Base-by-base conservation (phyloP, 2,797 vertebrate species). In the Onychomys arenicola region DNA sequence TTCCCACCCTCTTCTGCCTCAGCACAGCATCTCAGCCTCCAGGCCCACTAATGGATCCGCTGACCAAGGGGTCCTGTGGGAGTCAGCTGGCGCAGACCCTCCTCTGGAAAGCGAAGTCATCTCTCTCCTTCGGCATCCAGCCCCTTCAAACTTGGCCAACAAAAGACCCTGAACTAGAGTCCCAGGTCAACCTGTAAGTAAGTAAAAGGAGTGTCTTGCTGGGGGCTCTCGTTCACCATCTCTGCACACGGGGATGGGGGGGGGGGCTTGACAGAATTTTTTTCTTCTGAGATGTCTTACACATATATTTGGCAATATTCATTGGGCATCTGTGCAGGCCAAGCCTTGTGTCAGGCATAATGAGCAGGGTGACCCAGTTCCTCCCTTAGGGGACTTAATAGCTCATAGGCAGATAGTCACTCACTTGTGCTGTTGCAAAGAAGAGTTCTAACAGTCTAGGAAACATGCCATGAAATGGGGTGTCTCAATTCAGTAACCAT, bases 171-270 rank as follows among this genome's bases (percentile, higher is more conserved):
- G 97, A 97, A 57, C 96, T 94, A 91, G 97, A 98, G 96, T 96
- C 97, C 83, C 97, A 97, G 97, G 97, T 97, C 97, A 98, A 96
- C 95, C 97, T 98, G 97, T 98, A 98, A 98, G 97, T 98, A 98
- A 98, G 97, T 97, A 98, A 94, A 91, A 91, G 46, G 84, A 65
- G 52, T 40, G 2, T 92, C 80, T 84, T 67, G 55, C 87, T 84
- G 81, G 63, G 90, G 75, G 81, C 43, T 71, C 25, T 4, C 17
- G 49, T 6, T 85, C 16, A 59, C 37, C 25, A 12, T 80, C 8
- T 63, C 46, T 10, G 32, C 34, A 55, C n/a, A 40, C 32, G 63
- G 46, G 67, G 43, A 32, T 34, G 13, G 69, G 27, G 55, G 12
- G 17, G 86, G 67, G 8, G 34, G 7, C 61, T 49, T 75, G 85